These are phyloP conservation scores for Sorex maritimensis DNA, from an alignment of 2,797 vertebrate species.

Conservation along the genomic window DNA sequence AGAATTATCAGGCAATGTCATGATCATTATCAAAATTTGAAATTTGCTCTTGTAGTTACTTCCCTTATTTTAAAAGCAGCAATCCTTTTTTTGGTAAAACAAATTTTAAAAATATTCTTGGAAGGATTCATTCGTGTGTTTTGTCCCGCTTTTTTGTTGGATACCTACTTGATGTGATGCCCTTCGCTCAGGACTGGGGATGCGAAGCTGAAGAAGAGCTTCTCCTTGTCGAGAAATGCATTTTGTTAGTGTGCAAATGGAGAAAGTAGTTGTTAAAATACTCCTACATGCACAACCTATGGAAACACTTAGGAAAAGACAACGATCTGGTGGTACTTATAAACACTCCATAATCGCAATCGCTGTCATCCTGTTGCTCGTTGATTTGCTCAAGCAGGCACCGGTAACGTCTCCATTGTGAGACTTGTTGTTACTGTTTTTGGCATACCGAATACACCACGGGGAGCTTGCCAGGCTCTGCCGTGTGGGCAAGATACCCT, in stretches of 20 bases:
- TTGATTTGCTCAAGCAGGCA: no score
- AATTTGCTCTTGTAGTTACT: conserved; percentile 21
- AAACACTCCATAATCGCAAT: not conserved
- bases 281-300: not conserved
- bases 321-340: not conserved
- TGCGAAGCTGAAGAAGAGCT: conserved; percentile 15
- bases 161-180: not conserved
- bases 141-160: conserved; percentile 33
- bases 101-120: conserved; percentile 2
- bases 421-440: no score
- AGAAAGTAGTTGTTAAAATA: conserved; percentile 23
- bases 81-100: not conserved
- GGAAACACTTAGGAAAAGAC: conserved; percentile 47
- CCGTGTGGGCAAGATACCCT: no score
- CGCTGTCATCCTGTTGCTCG: no score
- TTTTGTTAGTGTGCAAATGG: conserved; percentile 33
- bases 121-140: not conserved
- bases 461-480: no score
- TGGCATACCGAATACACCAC: no score
- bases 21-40: conserved; percentile 61
- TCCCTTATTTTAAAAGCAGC: conserved; percentile 46
- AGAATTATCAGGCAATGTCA: conserved; percentile 46
- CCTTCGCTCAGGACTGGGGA: not conserved
- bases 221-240: not conserved
- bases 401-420: no score